Conservation (phyloP, 2,113 vertebrate species). For the Brachypteracias leptosomus region DNA sequence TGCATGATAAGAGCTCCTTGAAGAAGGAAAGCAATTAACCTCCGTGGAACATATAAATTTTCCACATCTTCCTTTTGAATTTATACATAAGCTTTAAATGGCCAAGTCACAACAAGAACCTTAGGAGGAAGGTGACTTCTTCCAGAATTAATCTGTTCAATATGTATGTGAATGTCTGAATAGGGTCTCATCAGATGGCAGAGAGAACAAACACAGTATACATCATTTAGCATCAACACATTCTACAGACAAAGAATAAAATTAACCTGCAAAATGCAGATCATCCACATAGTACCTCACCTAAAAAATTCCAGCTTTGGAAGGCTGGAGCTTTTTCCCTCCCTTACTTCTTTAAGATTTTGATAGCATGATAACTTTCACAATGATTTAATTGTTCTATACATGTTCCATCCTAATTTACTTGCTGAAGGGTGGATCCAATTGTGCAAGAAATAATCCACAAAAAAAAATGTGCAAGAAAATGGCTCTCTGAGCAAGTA, state of each 20-base stretch:
- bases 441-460: background rate
- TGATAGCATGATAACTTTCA: background rate
- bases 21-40: slow-evolving; percentile 51
- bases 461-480: too few relatives aligned
- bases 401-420: background rate
- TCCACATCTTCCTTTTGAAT: background rate
- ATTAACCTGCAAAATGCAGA: background rate
- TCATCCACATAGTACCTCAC: background rate
- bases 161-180: background rate
- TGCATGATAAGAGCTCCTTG: slow-evolving; percentile 28
- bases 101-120: background rate
- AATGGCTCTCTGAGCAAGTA: background rate
- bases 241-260: background rate
- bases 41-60: background rate
- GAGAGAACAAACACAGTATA: background rate
- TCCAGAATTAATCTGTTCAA: background rate
- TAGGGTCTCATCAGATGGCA: background rate
- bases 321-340: background rate
- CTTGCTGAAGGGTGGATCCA: background rate
- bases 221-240: background rate
- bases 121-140: background rate
- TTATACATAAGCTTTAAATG: background rate
- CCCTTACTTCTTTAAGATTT: background rate
- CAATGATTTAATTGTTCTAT: background rate
- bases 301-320: background rate